Evolutionary conservation across 2,113 vertebrate species (phyloP), one percentile per base, ranked within the genome.

Genomic region (Actenoides hombroni): DNA sequence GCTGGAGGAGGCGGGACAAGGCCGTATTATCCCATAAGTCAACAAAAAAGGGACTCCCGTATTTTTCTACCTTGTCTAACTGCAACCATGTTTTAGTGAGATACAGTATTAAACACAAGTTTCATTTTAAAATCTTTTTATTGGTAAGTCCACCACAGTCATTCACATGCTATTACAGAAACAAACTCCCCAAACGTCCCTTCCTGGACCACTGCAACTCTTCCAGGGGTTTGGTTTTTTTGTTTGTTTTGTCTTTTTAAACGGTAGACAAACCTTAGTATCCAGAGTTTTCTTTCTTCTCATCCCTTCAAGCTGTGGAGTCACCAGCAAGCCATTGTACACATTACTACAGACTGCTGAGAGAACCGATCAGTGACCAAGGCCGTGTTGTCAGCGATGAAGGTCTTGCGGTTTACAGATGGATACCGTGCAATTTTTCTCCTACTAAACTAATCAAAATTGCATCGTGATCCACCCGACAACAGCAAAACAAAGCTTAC

Each of bases 351-450:
- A n/a, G 87, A 5, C 37, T 10, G 61, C 83, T 33, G 46, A 3
- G 40, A 46, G 79, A 61, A 18, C 1, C 4, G 39, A 42, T 23
- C 14, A 35, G 81, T 78, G 70, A 91, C 70, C 70, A 88, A 46
- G 40, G 67, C 28, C 16, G 35, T 0, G 5, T 33, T 42, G 92
- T 88, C 96, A 97, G 96, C 60, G 83, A 90, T 92, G 90, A 97
- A 97, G 97, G 98, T 99, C 98, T 98, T 98, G 98, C 98, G 98
- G 98, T 98, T 99, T 99, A 98, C 99, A 99, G 99, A 99, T 99
- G 98, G 99, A 99, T 99, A 99, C 99, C 98, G 98, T 99, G 99
- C 99, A 99, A 99, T 99, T 99, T 99, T 98, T 98, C 96, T 98
- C 98, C 97, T 97, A 95, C 93, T 94, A 90, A 80, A 97, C 96